Evolutionary conservation across 2,113 vertebrate species (phyloP).

Genomic region (Aspiorhynchus laticeps): DNA sequence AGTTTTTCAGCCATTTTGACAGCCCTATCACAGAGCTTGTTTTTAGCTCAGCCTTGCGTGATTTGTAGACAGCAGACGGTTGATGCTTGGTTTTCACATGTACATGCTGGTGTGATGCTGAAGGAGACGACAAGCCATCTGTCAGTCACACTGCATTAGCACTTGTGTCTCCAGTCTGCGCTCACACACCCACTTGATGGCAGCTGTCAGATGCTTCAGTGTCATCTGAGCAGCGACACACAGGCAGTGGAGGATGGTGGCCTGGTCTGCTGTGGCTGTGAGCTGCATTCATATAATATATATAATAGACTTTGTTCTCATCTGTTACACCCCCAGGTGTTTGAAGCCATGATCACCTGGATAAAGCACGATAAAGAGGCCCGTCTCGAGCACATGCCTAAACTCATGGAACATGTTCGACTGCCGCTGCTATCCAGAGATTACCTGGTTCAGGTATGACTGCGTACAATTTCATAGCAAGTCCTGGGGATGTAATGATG

Average conservation of each 20-base stretch:
- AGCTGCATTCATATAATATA: neutral
- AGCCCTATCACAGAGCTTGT: neutral
- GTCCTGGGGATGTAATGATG: neutral
- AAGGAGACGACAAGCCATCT: constrained; percentile 21
- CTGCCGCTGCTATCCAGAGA: constrained; percentile 92
- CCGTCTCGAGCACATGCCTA: constrained; percentile 92
- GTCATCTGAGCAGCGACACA: neutral
- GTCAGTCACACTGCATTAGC: constrained; percentile 38
- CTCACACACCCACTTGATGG: constrained; percentile 14
- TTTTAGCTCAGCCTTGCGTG: neutral
- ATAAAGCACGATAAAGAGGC: constrained; percentile 92
- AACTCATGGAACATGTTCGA: constrained; percentile 94
- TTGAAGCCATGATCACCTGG: constrained; percentile 95
- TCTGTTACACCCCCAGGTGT: constrained; percentile 78
- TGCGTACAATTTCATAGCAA: neutral
- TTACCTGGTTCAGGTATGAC: constrained; percentile 91
- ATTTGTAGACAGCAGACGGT: constrained; percentile 16
- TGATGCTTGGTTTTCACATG: neutral
- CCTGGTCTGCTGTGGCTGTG: constrained; percentile 1
- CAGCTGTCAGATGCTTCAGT: constrained; percentile 39
- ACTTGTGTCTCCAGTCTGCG: constrained; percentile 11
- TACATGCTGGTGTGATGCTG: neutral
- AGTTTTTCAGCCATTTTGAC: too few species aligned
- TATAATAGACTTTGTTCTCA: neutral
- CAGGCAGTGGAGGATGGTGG: neutral